Evolutionary conservation across 2,113 vertebrate genomes (phyloP).

Genomic region (Aplodontia rufa): DNA sequence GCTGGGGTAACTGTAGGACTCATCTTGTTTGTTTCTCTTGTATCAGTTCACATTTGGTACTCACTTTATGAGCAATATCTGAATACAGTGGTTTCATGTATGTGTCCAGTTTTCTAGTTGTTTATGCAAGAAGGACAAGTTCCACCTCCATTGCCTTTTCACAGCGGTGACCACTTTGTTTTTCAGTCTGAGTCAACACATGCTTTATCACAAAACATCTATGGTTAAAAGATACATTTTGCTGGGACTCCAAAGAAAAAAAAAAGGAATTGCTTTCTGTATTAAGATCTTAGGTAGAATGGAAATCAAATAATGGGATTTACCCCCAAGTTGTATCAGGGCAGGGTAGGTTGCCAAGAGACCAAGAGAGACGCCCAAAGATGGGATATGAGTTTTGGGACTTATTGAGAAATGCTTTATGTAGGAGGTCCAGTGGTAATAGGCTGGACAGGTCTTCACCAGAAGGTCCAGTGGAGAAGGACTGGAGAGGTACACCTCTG

Average conservation of each 20-base stretch:
- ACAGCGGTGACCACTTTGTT: not conserved
- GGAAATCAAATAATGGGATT: not conserved
- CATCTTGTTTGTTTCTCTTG: not conserved
- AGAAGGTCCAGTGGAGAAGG: too few relatives aligned
- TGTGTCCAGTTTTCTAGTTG: not conserved
- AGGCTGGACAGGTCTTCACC: too few relatives aligned
- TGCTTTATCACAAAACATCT: not conserved
- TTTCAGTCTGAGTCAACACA: not conserved
- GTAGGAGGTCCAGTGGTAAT: too few relatives aligned
- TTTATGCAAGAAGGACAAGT: not conserved
- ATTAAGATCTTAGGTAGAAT: not conserved
- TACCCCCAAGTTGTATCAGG: too few relatives aligned
- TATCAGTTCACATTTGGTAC: not conserved
- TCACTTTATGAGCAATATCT: not conserved
- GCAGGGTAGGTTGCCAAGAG: too few relatives aligned
- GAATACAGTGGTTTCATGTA: not conserved
- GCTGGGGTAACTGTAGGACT: not conserved
- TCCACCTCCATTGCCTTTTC: not conserved
- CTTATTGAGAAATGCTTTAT: too few relatives aligned
- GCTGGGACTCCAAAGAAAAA: not conserved
- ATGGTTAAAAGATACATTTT: not conserved
- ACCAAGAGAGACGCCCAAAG: too few relatives aligned
- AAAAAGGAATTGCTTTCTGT: not conserved
- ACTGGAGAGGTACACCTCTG: too few relatives aligned
- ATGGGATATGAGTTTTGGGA: too few relatives aligned